phyloP scores from a whole-genome alignment of 2,797 vertebrate species.

The Micropoecilia bifurca region DNA sequence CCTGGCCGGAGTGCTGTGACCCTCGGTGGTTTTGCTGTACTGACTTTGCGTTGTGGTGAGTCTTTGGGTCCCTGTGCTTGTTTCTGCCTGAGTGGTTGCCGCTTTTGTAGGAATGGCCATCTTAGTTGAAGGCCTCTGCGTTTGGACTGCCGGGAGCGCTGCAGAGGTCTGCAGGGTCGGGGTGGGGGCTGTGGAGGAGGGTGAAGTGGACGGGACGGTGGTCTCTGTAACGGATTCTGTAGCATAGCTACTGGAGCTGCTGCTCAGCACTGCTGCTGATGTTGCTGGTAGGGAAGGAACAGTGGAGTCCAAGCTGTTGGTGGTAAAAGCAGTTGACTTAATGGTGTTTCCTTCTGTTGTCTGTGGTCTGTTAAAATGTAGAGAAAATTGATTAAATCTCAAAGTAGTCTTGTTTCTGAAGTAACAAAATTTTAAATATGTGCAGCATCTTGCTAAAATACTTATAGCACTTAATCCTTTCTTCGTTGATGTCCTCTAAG shows the following conservation, averaged over 20 bases:
- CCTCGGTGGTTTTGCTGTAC: constrained; percentile 59
- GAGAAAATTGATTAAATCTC: not conserved
- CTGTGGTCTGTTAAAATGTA: constrained; percentile 42
- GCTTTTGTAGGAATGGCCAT: constrained; percentile 34
- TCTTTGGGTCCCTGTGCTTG: constrained; percentile 61
- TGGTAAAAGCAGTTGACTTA: constrained; percentile 31
- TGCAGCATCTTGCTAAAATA: not conserved
- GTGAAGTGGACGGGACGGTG: constrained; percentile 41
- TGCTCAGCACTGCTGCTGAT: constrained; percentile 48
- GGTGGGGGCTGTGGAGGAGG: constrained; percentile 48
- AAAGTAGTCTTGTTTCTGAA: not conserved
- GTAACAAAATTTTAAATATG: not conserved
- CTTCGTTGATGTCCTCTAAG: too few species aligned
- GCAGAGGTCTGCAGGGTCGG: constrained; percentile 32
- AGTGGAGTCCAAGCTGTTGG: constrained; percentile 18
- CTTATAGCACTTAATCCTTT: not conserved
- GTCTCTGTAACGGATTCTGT: constrained; percentile 35
- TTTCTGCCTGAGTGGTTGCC: constrained; percentile 63
- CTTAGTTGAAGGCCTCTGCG: constrained; percentile 55
- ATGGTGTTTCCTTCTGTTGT: constrained; percentile 54
- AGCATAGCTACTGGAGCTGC: constrained; percentile 39
- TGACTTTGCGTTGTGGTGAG: constrained; percentile 41
- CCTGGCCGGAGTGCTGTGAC: constrained; percentile 57
- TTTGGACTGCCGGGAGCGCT: constrained; percentile 26
- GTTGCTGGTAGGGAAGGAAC: constrained; percentile 25